Evolutionary conservation across 2,113 vertebrate genomes (phyloP).

Genomic region (Polypterus bichir): DNA sequence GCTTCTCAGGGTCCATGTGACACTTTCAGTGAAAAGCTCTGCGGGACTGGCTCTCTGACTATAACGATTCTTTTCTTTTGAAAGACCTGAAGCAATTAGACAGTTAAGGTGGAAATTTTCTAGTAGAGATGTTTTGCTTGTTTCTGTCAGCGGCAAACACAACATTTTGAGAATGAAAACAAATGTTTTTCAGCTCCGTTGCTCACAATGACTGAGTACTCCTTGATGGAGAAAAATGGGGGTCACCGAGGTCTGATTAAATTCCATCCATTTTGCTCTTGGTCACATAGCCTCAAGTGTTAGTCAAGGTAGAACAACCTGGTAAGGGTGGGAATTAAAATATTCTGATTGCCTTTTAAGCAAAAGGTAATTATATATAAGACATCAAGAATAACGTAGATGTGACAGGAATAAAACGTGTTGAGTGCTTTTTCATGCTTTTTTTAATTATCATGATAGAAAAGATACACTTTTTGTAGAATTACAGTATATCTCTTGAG

Average conservation of each 20-base stretch:
- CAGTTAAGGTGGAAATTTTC: conserved; percentile 7
- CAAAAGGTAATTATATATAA: not conserved
- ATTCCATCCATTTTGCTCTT: conserved; percentile 2
- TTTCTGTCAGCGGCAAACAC: not conserved
- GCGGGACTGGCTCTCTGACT: not conserved
- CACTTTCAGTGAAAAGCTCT: conserved; percentile 24
- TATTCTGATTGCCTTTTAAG: not conserved
- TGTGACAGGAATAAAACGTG: too few species aligned
- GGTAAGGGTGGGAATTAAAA: not conserved
- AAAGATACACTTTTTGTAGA: too few species aligned
- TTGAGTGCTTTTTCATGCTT: too few species aligned
- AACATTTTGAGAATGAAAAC: not conserved
- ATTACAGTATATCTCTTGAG: too few species aligned
- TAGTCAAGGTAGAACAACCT: not conserved
- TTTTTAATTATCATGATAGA: too few species aligned
- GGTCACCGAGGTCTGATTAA: conserved; percentile 6
- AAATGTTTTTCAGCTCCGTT: not conserved
- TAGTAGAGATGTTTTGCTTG: conserved; percentile 2
- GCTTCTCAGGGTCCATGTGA: conserved; percentile 26
- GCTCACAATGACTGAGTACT: not conserved
- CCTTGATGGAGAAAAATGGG: conserved; percentile 4
- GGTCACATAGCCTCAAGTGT: not conserved
- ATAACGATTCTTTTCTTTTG: not conserved
- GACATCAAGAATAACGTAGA: too few species aligned
- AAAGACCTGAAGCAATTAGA: conserved; percentile 6